Conservation (phyloP, 2,888 invertebrate genomes). For the Caenorhabditis imperialis region DNA sequence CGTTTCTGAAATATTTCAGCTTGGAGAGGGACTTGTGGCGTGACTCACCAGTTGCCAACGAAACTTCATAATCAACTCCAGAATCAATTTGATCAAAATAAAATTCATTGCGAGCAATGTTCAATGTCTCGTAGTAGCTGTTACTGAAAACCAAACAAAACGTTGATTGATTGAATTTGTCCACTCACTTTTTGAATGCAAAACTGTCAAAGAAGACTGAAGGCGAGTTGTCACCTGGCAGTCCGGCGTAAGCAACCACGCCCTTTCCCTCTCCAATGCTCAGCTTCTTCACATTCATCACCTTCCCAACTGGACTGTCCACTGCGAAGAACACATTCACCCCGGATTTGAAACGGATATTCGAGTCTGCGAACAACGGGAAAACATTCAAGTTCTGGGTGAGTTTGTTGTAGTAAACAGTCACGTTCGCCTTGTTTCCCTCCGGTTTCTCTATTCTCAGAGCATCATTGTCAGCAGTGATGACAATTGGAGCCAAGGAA, state of each 20-base stretch:
- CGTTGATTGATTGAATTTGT: not conserved
- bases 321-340: conserved; percentile 24
- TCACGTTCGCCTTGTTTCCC: conserved; percentile 7
- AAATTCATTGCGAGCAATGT: conserved; percentile 14
- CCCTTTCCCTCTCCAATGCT: not conserved
- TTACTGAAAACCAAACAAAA: conserved; percentile 5
- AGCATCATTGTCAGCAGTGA: conserved; percentile 20
- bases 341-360: conserved; percentile 24
- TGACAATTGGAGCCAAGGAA: conserved; percentile 14
- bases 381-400: conserved; percentile 23
- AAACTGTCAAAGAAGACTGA: conserved; percentile 18
- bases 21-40: not conserved
- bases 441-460: conserved; percentile 21
- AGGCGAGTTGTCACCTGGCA: conserved; percentile 7
- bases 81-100: conserved; percentile 12
- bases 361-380: conserved; percentile 14
- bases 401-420: conserved; percentile 12
- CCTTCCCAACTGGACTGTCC: conserved; percentile 12
- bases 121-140: conserved; percentile 5
- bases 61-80: conserved; percentile 30
- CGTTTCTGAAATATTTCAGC: not conserved
- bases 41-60: conserved; percentile 1
- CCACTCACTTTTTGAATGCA: conserved; percentile 7
- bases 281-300: conserved; percentile 18
- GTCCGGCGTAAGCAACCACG: conserved; percentile 21